These are phyloP conservation scores for Taxidea taxus DNA, from an alignment of 2,113 vertebrate species.

Conservation along the genomic window DNA sequence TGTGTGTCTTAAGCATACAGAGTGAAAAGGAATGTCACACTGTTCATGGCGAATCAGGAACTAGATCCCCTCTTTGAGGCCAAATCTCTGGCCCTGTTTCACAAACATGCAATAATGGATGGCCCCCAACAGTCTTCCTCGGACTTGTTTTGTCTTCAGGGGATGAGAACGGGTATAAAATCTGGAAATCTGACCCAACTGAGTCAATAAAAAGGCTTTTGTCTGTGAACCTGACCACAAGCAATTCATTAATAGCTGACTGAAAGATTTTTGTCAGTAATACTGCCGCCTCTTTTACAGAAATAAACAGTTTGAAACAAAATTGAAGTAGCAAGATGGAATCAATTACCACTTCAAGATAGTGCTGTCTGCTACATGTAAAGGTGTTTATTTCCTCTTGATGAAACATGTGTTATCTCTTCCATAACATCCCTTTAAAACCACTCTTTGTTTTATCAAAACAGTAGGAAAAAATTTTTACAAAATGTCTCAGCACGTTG, in stretches of 20 bases:
- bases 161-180: background rate
- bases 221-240: constrained; percentile 59
- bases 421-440: background rate
- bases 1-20: background rate
- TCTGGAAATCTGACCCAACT: background rate
- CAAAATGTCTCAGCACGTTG: background rate
- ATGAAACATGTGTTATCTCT: constrained; percentile 23
- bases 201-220: constrained; percentile 62
- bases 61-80: background rate
- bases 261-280: constrained; percentile 48
- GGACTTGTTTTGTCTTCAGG: constrained; percentile 19
- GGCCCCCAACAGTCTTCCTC: background rate
- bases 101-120: background rate
- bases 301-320: constrained; percentile 64
- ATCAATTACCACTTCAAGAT: constrained; percentile 8
- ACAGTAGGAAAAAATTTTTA: constrained; percentile 1
- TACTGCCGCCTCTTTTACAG: background rate
- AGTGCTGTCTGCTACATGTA: background rate
- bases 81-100: background rate
- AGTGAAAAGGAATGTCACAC: background rate
- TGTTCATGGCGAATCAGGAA: background rate
- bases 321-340: constrained; percentile 22
- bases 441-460: constrained; percentile 23
- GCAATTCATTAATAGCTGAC: constrained; percentile 16
- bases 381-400: constrained; percentile 54